A percentile compares a stretch with the other conserved stretches of the same genome.
Evolutionary conservation across 2,797 vertebrate genomes (phyloP).

Genomic region (Spheniscus humboldti): DNA sequence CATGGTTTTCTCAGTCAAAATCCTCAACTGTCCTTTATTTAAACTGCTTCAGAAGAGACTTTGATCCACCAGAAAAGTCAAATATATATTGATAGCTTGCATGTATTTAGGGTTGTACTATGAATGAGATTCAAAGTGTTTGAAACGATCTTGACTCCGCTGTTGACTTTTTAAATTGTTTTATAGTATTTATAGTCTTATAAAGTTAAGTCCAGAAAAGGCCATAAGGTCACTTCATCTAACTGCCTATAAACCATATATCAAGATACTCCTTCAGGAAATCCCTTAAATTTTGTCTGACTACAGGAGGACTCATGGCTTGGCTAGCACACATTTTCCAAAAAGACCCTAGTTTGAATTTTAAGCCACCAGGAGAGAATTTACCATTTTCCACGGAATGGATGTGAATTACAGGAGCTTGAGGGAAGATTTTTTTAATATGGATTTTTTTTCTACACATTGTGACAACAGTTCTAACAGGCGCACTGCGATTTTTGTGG

Average conservation of each 20-base stretch:
- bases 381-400: neutral
- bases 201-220: neutral
- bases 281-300: neutral
- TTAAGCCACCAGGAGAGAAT: neutral
- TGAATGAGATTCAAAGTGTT: neutral
- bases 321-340: neutral
- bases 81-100: neutral
- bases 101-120: neutral
- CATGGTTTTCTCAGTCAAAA: neutral
- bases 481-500: neutral
- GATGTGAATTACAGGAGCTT: neutral
- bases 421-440: neutral
- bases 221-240: neutral
- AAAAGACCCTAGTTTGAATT: neutral
- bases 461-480: neutral
- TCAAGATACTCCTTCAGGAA: neutral
- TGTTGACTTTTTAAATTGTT: neutral
- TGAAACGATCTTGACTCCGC: neutral
- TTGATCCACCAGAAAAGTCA: neutral
- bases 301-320: neutral
- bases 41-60: neutral
- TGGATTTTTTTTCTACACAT: rapidly evolving
- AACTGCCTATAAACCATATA: neutral
- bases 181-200: neutral
- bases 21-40: neutral